These are phyloP conservation scores for Columba guinea DNA, from an alignment of 2,797 vertebrate genomes.

Conservation along the genomic window DNA sequence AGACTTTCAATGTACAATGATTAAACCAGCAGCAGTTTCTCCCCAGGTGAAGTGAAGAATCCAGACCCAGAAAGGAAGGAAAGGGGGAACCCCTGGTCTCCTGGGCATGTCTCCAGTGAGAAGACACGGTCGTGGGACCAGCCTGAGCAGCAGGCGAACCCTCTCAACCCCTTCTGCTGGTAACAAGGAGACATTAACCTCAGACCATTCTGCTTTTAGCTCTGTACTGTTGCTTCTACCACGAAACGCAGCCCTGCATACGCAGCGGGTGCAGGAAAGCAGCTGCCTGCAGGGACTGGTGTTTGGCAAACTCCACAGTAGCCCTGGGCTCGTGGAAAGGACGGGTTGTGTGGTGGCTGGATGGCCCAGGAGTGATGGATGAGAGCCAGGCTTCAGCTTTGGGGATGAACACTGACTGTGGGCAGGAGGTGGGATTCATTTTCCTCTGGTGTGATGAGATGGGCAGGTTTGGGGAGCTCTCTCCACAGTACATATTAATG, in stretches of 20 bases:
- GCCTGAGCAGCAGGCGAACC: neutral
- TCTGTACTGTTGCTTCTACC: neutral
- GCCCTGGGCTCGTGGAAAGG: neutral
- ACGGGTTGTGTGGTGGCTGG: neutral
- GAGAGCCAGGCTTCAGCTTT: neutral
- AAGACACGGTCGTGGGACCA: accelerated
- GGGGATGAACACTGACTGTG: too few species aligned
- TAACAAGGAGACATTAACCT: neutral
- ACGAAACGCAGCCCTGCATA: accelerated
- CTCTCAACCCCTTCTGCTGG: neutral
- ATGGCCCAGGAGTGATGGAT: neutral
- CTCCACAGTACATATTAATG: accelerated
- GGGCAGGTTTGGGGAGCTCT: neutral
- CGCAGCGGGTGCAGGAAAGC: accelerated
- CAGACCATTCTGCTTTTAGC: neutral
- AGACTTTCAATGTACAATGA: neutral
- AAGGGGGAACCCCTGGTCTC: neutral
- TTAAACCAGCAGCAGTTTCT: neutral
- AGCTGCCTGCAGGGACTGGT: neutral
- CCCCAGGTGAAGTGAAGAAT: neutral
- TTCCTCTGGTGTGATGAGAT: accelerated
- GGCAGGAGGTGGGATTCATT: neutral
- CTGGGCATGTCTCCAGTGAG: neutral
- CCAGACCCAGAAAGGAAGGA: neutral
- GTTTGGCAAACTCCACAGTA: neutral